phyloP scores from a whole-genome alignment of 1,140 invertebrate genomes.

The Drosophila leontia region DNA sequence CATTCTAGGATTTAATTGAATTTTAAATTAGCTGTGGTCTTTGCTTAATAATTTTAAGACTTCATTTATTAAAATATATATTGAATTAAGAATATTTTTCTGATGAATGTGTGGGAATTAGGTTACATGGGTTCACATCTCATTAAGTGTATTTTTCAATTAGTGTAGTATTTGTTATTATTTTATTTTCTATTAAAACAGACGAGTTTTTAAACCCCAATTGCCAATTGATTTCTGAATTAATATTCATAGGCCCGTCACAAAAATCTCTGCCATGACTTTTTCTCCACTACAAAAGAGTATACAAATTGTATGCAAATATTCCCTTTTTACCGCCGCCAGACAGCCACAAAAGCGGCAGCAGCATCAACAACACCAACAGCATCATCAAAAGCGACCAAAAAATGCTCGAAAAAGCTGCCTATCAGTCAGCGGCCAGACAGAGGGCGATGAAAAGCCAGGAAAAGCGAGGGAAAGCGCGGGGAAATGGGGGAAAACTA shows the following conservation, averaged over 20 bases:
- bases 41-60: not conserved
- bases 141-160: not conserved
- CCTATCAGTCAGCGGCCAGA: slow-evolving; percentile 48
- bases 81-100: not conserved
- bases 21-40: not conserved
- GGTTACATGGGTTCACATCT: too few relatives aligned
- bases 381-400: slow-evolving; percentile 33
- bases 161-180: not conserved
- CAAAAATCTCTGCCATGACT: slow-evolving; percentile 10
- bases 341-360: slow-evolving; percentile 40
- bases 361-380: slow-evolving; percentile 20
- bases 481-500: slow-evolving; percentile 16
- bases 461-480: slow-evolving; percentile 6
- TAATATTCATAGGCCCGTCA: slow-evolving; percentile 23
- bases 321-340: slow-evolving; percentile 14
- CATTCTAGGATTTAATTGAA: too few relatives aligned
- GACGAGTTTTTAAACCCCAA: not conserved
- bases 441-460: slow-evolving; percentile 27
- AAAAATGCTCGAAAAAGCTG: slow-evolving; percentile 42
- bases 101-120: not conserved
- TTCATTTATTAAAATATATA: not conserved
- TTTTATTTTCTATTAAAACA: not conserved
- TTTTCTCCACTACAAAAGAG: slow-evolving; percentile 30
- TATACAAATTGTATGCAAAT: slow-evolving; percentile 55
- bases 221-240: slow-evolving; percentile 18